A percentile compares a stretch with the other conserved stretches of the same genome.
phyloP scores from a whole-genome alignment of 1,140 invertebrate genomes.

The Ooceraea biroi region DNA sequence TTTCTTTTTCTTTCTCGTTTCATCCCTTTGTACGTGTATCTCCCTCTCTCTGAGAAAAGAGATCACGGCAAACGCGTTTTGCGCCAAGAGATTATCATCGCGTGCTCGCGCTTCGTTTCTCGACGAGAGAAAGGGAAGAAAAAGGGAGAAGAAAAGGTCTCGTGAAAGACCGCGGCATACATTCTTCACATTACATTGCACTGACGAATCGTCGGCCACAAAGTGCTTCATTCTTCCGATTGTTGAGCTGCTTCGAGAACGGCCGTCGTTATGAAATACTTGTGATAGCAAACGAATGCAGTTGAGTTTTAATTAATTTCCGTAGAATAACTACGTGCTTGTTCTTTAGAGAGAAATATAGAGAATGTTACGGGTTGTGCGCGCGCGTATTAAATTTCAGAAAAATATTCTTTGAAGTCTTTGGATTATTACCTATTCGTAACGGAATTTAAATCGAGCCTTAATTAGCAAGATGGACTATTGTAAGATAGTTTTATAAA shows the following conservation, averaged over 20 bases:
- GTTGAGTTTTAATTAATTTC: slow-evolving; percentile 11
- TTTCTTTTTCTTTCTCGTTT: too few species aligned
- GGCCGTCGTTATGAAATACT: background rate
- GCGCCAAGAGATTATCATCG: slow-evolving; percentile 14
- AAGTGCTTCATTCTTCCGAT: slow-evolving; percentile 18
- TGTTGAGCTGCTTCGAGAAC: background rate
- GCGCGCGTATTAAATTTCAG: background rate
- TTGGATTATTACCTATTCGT: background rate
- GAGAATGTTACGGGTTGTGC: background rate
- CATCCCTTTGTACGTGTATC: too few species aligned
- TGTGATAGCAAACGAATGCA: background rate
- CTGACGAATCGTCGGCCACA: slow-evolving; percentile 58
- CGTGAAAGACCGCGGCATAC: slow-evolving; percentile 36
- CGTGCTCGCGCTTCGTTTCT: slow-evolving; percentile 38
- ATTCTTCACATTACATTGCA: slow-evolving; percentile 61
- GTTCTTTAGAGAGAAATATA: background rate
- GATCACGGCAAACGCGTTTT: slow-evolving; percentile 2
- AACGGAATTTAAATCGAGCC: background rate
- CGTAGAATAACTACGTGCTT: background rate
- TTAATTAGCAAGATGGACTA: background rate
- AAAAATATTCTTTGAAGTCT: background rate
- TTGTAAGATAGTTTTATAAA: background rate
- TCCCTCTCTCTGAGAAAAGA: slow-evolving; percentile 14
- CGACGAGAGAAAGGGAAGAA: slow-evolving; percentile 23
- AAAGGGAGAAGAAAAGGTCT: slow-evolving; percentile 44